phyloP scores from a whole-genome alignment of 1,140 invertebrate genomes.

The Drosophila pruinosa region DNA sequence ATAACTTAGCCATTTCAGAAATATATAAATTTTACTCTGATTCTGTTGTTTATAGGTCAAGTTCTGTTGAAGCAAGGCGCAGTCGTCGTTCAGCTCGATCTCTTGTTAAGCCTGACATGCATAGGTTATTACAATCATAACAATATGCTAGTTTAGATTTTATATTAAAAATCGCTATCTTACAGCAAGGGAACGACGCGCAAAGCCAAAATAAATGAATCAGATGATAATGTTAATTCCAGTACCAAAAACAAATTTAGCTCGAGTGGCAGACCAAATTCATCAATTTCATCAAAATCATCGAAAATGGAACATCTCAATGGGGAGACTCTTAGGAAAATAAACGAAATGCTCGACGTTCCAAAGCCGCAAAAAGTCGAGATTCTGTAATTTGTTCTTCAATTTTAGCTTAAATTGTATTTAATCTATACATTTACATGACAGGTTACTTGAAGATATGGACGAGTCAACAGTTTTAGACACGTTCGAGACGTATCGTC shows the following conservation, averaged over 20 bases:
- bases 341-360: constrained; percentile 40
- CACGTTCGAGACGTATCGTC: constrained; percentile 55
- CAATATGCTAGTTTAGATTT: too few species aligned
- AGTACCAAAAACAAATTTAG: not conserved
- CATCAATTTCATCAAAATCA: not conserved
- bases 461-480: constrained; percentile 35
- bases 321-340: constrained; percentile 11
- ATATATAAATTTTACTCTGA: not conserved
- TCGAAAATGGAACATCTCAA: constrained; percentile 20
- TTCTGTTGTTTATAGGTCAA: constrained; percentile 4
- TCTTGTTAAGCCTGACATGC: constrained; percentile 6
- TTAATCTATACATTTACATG: constrained; percentile 7
- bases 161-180: not conserved
- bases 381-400: constrained; percentile 51
- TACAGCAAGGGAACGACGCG: not conserved
- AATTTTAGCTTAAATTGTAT: not conserved
- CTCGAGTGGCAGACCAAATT: too few species aligned
- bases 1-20: not conserved
- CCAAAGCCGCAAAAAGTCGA: constrained; percentile 48
- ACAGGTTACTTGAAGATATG: constrained; percentile 58
- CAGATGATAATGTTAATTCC: not conserved
- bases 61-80: constrained; percentile 27
- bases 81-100: constrained; percentile 47
- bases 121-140: constrained; percentile 36
- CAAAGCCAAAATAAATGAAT: not conserved